Percentiles rank a stretch among this genome's conserved stretches.
phyloP scores from a whole-genome alignment of 2,888 invertebrate genomes.

The Limnephilus lunatus region DNA sequence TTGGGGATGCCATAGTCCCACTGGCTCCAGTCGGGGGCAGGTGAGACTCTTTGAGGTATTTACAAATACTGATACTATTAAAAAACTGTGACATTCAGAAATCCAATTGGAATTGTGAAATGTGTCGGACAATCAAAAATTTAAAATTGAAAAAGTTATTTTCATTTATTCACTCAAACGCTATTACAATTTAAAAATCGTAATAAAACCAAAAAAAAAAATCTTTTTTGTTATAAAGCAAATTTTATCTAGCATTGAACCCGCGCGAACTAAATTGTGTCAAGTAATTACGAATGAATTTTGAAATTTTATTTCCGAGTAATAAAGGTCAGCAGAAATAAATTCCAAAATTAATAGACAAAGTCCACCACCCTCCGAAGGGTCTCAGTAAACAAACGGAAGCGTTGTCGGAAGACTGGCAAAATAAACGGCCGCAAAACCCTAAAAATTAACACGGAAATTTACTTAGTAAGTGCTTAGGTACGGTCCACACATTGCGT shows the following conservation, averaged over 20 bases:
- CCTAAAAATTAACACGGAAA: constrained; percentile 48
- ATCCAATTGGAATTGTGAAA: background rate
- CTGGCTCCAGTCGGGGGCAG: no score
- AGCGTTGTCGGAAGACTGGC: constrained; percentile 21
- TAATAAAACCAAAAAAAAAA: background rate
- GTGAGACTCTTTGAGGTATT: no score
- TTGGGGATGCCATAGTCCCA: no score
- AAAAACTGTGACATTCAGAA: no score
- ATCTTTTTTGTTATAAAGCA: background rate
- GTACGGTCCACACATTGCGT: background rate
- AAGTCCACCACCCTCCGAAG: constrained; percentile 30
- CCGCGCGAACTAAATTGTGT: background rate
- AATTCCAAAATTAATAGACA: constrained; percentile 51
- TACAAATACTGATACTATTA: no score
- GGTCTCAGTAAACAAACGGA: constrained; percentile 38
- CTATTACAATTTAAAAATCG: background rate
- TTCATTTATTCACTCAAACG: background rate
- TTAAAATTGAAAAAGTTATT: background rate
- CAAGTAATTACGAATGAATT: background rate
- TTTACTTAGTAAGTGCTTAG: constrained; percentile 38
- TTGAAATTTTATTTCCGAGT: background rate
- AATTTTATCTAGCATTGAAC: background rate
- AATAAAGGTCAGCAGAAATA: background rate
- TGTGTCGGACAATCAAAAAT: background rate
- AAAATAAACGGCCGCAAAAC: constrained; percentile 2